Base-by-base conservation (phyloP, 1,140 invertebrate genomes). In the Dryas iulia region DNA sequence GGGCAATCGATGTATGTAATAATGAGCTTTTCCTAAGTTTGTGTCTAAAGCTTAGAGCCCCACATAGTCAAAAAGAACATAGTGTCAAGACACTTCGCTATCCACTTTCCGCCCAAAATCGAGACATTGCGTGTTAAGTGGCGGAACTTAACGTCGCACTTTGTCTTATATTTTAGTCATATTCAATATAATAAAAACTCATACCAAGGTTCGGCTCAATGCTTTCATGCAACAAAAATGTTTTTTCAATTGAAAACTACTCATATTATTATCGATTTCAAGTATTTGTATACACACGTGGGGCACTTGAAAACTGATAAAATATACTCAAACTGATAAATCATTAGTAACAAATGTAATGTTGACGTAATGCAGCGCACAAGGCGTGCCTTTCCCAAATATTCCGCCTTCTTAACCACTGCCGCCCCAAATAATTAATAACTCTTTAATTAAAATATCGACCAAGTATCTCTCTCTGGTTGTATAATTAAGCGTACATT, bases 401-500 rank as follows among this genome's bases (percentile, higher is more conserved):
- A 83, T 81, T 84, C 81, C 83, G 82, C 84, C 86, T 82, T 82
- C 80, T 83, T 80, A 84, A 87, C 82, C 76, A 81, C 81, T 77
- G 79, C 74, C 72, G 76, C 64, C 66, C 77, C 72, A 79, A 86
- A 85, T 86, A 64, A 85, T 86, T 86, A 88, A 86, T 85, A 88
- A 83, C 79, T 79, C 28, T 25, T 82, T 80, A 85, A 88, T 88
- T 88, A 84, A 86, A 84, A 84, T 80, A 86, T 83, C 78, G 81
- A 81, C 82, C 21, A 62, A 62, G 14, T 62, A 25, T 31, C 74
- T 76, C 76, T 31, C 74, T 76, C 76, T 76, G 23, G n/a, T 31
- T 12, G 10, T 56, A 2, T 56, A 56, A 56, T 56, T 25, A 56
- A 56, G 53, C 21, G 14, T 8, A 47, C 39, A 18, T 47, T 47